Evolutionary conservation across 1,140 invertebrate species (phyloP).

Genomic region (Bathynomus jamesi): DNA sequence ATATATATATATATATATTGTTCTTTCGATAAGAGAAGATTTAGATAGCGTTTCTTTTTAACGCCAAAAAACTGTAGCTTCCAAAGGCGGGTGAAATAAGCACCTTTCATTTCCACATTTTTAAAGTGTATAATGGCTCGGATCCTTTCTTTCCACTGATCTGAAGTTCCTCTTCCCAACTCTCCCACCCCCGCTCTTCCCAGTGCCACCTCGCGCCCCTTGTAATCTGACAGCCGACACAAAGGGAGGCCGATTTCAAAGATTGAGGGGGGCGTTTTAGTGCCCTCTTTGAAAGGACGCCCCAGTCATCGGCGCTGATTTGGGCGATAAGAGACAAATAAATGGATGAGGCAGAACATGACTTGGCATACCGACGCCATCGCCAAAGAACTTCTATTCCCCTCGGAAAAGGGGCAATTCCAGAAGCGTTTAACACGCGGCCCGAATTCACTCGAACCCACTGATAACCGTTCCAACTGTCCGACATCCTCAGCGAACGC

Average conservation of each 20-base stretch:
- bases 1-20: neutral
- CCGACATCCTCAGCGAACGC: too few species aligned
- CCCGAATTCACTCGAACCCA: neutral
- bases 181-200: neutral
- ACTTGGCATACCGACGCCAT: neutral
- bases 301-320: neutral
- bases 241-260: neutral
- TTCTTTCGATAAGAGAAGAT: neutral
- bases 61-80: neutral
- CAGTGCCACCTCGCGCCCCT: neutral
- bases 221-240: neutral
- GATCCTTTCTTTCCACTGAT: neutral
- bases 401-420: neutral
- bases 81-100: too few species aligned
- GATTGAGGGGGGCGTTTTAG: neutral
- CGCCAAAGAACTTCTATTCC: neutral
- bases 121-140: neutral
- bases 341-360: neutral
- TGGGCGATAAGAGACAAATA: neutral
- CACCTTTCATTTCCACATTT: too few species aligned
- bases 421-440: neutral
- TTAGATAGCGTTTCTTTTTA: neutral
- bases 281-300: neutral
- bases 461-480: neutral
- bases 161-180: neutral